Evolutionary conservation across 2,888 invertebrate genomes (phyloP), one percentile per base, ranked within the genome.

Genomic region (Cerastis leucographa): DNA sequence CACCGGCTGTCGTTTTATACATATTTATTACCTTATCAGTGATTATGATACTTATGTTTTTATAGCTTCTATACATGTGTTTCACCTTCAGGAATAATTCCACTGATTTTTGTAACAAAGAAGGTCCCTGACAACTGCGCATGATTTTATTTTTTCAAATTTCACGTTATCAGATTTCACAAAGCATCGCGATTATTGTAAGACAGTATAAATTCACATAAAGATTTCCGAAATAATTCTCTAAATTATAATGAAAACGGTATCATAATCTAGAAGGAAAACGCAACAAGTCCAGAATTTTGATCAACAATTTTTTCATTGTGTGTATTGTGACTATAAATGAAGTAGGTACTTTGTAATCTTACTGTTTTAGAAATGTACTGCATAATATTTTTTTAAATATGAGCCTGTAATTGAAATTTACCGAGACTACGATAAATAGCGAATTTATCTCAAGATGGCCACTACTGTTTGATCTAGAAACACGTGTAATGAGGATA

Each of bases 11-110:
- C 2, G 25, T 29, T 61, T 64, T 46, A 78, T 68, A n/a, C 35
- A n/a, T 62, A 59, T 65, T 59, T 69, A 76, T 64, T 64, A 66
- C 22, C 17, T 70, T 80, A 80, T 80, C 80, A 46, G 29, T 61
- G 54, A 83, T 84, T n/a, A 80, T 25, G 35, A 42, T 25, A 83
- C 42, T 56, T 59, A 65, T 42, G 17, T 83, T 56, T 66, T 61
- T 70, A 84, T 22, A 46, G 61, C 66, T 44, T 65, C n/a, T 56
- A 59, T 46, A 66, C n/a, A n/a, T n/a, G n/a, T 35, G 19, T 61
- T 76, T 76, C 56, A 84, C 79, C 79, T 84, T 80, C 65, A 70
- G 29, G 3, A 42, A 59, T 54, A 25, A 61, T 66, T 79, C 61
- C 46, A 25, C 54, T 68, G 2, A 42, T 49, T 78, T 69, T 46